Conservation (phyloP, 1,140 invertebrate genomes). For the Papilio dardanus region DNA sequence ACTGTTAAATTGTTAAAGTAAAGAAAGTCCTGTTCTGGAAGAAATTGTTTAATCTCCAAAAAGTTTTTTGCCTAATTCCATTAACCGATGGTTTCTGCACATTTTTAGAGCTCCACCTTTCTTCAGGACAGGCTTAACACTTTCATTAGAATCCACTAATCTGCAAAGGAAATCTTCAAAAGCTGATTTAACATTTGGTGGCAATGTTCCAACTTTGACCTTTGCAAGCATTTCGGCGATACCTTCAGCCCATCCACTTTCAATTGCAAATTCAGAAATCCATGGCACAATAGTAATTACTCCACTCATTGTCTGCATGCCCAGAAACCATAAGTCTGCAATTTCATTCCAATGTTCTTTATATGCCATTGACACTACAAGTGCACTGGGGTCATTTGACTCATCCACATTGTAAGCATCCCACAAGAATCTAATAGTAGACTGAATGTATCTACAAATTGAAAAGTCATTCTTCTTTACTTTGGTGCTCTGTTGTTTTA, state of each 20-base stretch:
- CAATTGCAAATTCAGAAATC: conserved; percentile 94
- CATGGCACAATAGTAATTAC: conserved; percentile 91
- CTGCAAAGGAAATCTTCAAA: conserved; percentile 95
- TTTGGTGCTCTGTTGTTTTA: conserved; percentile 91
- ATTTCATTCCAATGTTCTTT: conserved; percentile 94
- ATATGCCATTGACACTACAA: conserved; percentile 93
- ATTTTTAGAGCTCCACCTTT: conserved; percentile 91
- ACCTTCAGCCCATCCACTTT: conserved; percentile 95
- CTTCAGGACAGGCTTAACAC: conserved; percentile 89
- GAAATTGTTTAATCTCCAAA: conserved; percentile 88
- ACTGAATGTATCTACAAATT: conserved; percentile 93
- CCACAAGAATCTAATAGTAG: conserved; percentile 95
- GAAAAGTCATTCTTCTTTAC: conserved; percentile 94
- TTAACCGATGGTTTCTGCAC: conserved; percentile 92
- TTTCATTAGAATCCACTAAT: conserved; percentile 91
- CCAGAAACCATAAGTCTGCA: conserved; percentile 95
- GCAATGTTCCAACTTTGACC: conserved; percentile 91
- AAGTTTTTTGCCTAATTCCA: conserved; percentile 93
- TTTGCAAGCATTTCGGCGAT: conserved; percentile 91
- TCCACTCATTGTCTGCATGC: conserved; percentile 94
- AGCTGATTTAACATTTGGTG: conserved; percentile 92
- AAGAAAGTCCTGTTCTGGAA: conserved; percentile 34
- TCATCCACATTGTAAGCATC: conserved; percentile 95
- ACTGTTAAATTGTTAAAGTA: conserved; percentile 33
- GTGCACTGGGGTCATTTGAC: conserved; percentile 89